A percentile compares a stretch with the other conserved stretches of the same genome.
These are phyloP conservation scores for Drosophila seguyi DNA, from an alignment of 1,140 invertebrate species.

Conservation along the genomic window DNA sequence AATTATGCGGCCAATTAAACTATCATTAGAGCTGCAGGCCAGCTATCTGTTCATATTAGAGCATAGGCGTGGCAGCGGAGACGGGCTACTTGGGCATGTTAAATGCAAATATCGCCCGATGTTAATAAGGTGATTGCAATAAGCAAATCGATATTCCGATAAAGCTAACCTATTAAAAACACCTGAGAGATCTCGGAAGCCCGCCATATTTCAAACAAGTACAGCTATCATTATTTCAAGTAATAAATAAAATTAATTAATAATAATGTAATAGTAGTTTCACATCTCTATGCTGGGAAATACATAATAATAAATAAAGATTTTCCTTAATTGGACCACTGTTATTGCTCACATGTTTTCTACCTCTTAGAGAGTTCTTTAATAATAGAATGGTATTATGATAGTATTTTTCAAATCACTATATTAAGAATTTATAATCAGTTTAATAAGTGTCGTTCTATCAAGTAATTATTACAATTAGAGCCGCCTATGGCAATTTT, in stretches of 20 bases:
- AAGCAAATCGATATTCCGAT: slow-evolving; percentile 15
- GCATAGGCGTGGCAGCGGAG: slow-evolving; percentile 33
- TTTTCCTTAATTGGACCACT: background rate
- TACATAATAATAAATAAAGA: background rate
- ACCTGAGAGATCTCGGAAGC: slow-evolving; percentile 7
- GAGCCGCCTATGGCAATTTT: background rate
- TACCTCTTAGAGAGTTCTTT: background rate
- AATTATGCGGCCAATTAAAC: slow-evolving; percentile 59
- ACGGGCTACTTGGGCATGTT: slow-evolving; percentile 22
- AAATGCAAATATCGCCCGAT: slow-evolving; percentile 57
- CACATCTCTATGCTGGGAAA: background rate
- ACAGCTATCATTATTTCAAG: background rate
- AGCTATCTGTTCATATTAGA: slow-evolving; percentile 7
- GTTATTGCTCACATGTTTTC: background rate
- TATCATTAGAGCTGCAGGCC: slow-evolving; percentile 49
- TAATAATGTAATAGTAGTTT: background rate
- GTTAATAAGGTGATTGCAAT: slow-evolving; percentile 63
- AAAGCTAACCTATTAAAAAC: slow-evolving; percentile 6
- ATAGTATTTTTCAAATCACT: too few relatives aligned
- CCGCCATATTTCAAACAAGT: background rate
- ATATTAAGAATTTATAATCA: too few relatives aligned
- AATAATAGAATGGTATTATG: too few relatives aligned
- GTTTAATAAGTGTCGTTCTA: too few relatives aligned
- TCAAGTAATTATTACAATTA: background rate
- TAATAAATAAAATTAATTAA: background rate